Evolutionary conservation across 2,797 vertebrate species (phyloP).

Genomic region (Glossophaga mutica): DNA sequence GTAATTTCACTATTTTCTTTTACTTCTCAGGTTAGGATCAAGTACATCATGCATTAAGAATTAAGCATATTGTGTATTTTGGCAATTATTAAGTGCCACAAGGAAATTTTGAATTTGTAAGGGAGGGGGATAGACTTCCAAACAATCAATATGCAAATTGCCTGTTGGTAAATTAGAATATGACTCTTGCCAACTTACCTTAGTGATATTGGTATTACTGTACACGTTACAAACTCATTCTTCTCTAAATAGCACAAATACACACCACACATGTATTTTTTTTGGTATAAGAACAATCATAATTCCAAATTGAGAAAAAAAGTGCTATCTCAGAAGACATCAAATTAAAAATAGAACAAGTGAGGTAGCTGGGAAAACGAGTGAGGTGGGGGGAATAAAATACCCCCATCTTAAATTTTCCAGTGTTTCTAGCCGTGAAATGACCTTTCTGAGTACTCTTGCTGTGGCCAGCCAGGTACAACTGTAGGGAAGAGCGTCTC

Average conservation of each 20-base stretch:
- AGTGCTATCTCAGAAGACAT: neutral
- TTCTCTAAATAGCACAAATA: neutral
- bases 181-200: neutral
- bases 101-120: neutral
- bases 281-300: neutral
- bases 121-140: neutral
- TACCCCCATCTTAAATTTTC: neutral
- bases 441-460: neutral
- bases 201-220: neutral
- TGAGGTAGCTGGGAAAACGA: neutral
- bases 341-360: neutral
- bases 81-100: neutral
- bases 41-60: neutral
- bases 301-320: neutral
- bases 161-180: neutral
- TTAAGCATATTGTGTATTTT: neutral
- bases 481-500: neutral
- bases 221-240: neutral
- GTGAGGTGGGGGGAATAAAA: neutral
- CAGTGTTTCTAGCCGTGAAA: neutral
- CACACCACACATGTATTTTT: neutral
- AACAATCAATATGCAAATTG: neutral
- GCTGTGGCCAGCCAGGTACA: neutral
- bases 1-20: neutral
- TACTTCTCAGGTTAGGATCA: neutral